Evolutionary conservation across 2,888 invertebrate genomes (phyloP), one percentile per base, ranked within the genome.

Genomic region (Neria commutata): DNA sequence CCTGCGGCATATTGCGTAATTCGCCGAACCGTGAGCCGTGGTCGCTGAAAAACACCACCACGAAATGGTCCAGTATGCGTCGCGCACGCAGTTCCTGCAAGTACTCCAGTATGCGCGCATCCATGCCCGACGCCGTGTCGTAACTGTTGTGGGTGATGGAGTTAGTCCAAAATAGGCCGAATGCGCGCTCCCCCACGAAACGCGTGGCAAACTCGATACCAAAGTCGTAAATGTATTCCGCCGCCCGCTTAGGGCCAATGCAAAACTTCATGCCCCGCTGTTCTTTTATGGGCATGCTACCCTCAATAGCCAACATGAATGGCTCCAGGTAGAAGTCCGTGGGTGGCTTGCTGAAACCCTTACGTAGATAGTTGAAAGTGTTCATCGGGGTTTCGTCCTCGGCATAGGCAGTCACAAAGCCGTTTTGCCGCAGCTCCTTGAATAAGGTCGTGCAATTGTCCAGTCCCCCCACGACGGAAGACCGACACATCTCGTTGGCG

Each of bases 261-360:
- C 88, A 89, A 53, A 81, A 87, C 55, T 75, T 82, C 67, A 83
- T 83, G 67, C 74, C 83, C 21, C 81, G 76, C 62, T 84, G 81
- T n/a, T 81, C 80, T 47, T 75, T 75, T 1, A 63, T 25, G 0
- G 52, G 33, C 1, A 86, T 73, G 57, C 83, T 80, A 24, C 81
- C 83, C 77, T 90, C 89, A 1, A 87, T 85, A 5, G 89, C 90
- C 10, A 88, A 67, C 63, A 89, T 85, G 65, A 90, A 87, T 0
- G 92, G 89, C 48, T 90, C 83, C 60, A 90, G 83, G 65, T 93
- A 94, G 71, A 91, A 92, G 74, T 94, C 92, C 0, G 91, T 89
- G 0, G 94, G 94, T 0, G 86, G 85, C 1, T 84, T 76, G 3
- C 82, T 80, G 72, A 94, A 94, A 1, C 90, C 90, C 10, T 83